Conservation (phyloP, 1,140 invertebrate genomes). For the Cydia amplana region DNA sequence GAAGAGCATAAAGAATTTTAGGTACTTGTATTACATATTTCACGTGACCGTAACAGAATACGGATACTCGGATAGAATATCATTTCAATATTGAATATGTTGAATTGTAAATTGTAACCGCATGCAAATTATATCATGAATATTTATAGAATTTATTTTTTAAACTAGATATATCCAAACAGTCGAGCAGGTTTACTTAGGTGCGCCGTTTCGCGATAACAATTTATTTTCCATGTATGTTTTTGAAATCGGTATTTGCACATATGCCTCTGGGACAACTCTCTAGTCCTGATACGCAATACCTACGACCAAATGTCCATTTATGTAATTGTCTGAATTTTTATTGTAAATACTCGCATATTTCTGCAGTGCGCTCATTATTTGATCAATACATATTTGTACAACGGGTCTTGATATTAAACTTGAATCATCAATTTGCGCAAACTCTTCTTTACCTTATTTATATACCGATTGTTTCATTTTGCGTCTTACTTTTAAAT, state of each 20-base stretch:
- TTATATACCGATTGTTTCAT: not conserved
- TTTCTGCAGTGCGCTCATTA: conserved; percentile 30
- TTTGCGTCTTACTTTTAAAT: conserved; percentile 10
- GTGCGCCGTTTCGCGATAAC: conserved; percentile 7
- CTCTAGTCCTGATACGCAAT: conserved; percentile 13
- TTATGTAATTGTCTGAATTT: conserved; percentile 13
- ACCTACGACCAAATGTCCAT: not conserved
- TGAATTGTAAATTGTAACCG: conserved; percentile 8
- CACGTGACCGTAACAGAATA: not conserved
- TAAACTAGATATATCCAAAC: conserved; percentile 8
- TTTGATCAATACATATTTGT: conserved; percentile 22
- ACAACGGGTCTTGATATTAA: conserved; percentile 22
- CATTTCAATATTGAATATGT: not conserved
- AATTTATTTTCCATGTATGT: not conserved
- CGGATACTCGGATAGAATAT: not conserved
- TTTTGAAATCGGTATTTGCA: conserved; percentile 9
- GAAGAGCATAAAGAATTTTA: not conserved
- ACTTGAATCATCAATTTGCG: conserved; percentile 26
- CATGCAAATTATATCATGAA: conserved; percentile 27
- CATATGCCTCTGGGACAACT: conserved; percentile 4
- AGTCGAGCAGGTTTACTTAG: conserved; percentile 2
- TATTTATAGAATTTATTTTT: conserved; percentile 29
- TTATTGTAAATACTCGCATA: conserved; percentile 31
- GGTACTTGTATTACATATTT: not conserved
- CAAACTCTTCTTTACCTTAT: conserved; percentile 12